Conservation (phyloP, 2,888 invertebrate genomes). For the Cyrtodaria siliqua region DNA sequence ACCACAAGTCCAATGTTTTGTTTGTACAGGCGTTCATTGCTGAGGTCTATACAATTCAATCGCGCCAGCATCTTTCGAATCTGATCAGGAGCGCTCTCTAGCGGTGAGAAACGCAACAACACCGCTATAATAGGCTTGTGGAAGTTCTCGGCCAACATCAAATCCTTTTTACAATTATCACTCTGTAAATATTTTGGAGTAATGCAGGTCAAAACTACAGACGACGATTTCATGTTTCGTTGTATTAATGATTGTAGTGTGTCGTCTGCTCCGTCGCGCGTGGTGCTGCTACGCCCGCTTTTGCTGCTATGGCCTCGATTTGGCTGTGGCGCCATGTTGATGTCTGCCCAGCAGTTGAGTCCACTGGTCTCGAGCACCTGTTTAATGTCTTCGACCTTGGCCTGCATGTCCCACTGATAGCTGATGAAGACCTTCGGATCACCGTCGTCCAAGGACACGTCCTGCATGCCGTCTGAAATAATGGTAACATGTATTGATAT, state of each 20-base stretch:
- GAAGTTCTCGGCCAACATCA: constrained; percentile 82
- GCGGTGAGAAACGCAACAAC: constrained; percentile 81
- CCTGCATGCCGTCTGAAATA: constrained; percentile 66
- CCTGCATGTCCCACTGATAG: constrained; percentile 85
- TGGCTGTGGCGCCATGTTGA: constrained; percentile 74
- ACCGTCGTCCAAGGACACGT: constrained; percentile 54
- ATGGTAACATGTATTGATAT: too few species aligned
- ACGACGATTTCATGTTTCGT: constrained; percentile 80
- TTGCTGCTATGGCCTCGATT: constrained; percentile 78
- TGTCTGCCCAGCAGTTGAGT: constrained; percentile 83
- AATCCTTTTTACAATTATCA: constrained; percentile 84
- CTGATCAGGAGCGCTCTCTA: constrained; percentile 81
- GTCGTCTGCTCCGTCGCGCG: constrained; percentile 69
- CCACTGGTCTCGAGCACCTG: constrained; percentile 77
- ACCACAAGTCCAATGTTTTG: constrained; percentile 79
- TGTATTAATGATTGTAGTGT: constrained; percentile 81
- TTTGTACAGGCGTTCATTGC: constrained; percentile 82
- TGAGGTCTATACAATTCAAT: constrained; percentile 79
- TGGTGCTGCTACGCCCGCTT: constrained; percentile 72
- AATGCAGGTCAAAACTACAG: constrained; percentile 81
- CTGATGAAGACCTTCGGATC: constrained; percentile 81
- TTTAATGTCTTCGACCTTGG: constrained; percentile 82
- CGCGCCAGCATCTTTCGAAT: constrained; percentile 79
- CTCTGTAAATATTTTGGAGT: constrained; percentile 85
- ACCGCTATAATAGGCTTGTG: constrained; percentile 83